phyloP scores from a whole-genome alignment of 2,888 invertebrate species.

The Agriopis aurantiaria region DNA sequence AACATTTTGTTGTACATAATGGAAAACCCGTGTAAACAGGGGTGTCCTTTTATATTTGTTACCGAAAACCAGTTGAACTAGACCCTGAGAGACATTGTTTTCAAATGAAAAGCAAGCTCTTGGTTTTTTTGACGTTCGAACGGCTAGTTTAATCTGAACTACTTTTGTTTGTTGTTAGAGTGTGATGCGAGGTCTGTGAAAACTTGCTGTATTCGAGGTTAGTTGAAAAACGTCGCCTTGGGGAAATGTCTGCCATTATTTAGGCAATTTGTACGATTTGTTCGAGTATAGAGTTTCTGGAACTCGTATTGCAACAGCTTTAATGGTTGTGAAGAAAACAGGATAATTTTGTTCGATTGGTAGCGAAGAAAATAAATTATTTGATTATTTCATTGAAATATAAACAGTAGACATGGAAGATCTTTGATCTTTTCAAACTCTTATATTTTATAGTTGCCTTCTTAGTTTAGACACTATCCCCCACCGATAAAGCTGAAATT shows the following conservation, averaged over 20 bases:
- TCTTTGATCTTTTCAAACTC: too few species aligned
- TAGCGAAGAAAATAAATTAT: too few species aligned
- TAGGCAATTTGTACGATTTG: conserved; percentile 32
- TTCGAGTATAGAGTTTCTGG: conserved; percentile 19
- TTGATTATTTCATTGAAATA: too few species aligned
- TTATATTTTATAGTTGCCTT: too few species aligned
- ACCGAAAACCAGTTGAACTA: conserved; percentile 2
- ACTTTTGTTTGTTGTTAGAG: background rate
- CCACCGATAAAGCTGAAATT: too few species aligned
- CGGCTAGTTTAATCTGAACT: conserved; percentile 17
- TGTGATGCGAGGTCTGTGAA: background rate
- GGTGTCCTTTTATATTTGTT: conserved; percentile 33
- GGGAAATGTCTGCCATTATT: conserved; percentile 26
- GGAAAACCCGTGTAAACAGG: conserved; percentile 34
- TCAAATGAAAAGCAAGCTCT: background rate
- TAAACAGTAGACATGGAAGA: too few species aligned
- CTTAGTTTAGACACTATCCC: too few species aligned
- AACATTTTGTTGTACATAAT: conserved; percentile 34
- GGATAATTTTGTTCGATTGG: background rate
- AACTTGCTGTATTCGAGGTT: conserved; percentile 6
- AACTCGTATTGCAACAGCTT: conserved; percentile 8
- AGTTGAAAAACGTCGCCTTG: conserved; percentile 19
- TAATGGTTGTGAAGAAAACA: conserved; percentile 5
- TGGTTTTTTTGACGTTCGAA: background rate
- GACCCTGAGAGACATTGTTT: conserved; percentile 11